A percentile compares a stretch with the other conserved stretches of the same genome.
phyloP scores from a whole-genome alignment of 2,888 invertebrate genomes.

The Marasmarcha lunaedactyla region DNA sequence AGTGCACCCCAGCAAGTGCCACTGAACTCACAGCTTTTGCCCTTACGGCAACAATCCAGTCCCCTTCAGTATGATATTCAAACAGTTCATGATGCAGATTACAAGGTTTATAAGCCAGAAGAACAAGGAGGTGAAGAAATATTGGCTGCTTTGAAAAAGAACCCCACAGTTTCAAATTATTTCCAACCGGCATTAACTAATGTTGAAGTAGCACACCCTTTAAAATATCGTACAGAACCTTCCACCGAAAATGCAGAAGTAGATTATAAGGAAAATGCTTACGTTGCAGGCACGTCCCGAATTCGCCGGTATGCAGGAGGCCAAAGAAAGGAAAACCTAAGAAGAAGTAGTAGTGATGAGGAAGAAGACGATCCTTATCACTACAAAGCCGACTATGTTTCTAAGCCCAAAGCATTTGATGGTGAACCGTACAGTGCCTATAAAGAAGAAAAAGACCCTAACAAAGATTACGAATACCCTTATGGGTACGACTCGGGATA shows the following conservation, averaged over 20 bases:
- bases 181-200: slow-evolving; percentile 54
- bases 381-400: slow-evolving; percentile 56
- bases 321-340: slow-evolving; percentile 44
- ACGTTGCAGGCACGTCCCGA: slow-evolving; percentile 55
- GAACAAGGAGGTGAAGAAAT: slow-evolving; percentile 49
- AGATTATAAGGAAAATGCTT: slow-evolving; percentile 61
- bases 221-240: slow-evolving; percentile 53
- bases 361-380: slow-evolving; percentile 63
- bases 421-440: slow-evolving; percentile 53
- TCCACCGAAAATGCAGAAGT: slow-evolving; percentile 37
- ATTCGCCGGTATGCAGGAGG: slow-evolving; percentile 62
- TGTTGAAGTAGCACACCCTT: slow-evolving; percentile 52
- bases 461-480: slow-evolving; percentile 57
- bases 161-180: slow-evolving; percentile 53
- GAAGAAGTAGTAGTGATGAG: slow-evolving; percentile 29
- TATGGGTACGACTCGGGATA: slow-evolving; percentile 63
- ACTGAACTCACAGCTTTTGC: slow-evolving; percentile 22
- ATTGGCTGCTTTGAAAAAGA: slow-evolving; percentile 51
- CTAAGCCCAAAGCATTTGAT: slow-evolving; percentile 64
- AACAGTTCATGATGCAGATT: slow-evolving; percentile 57
- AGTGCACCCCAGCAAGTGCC: slow-evolving; percentile 29
- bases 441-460: slow-evolving; percentile 44
- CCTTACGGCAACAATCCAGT: slow-evolving; percentile 33
- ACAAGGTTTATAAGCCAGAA: slow-evolving; percentile 59
- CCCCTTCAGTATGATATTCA: slow-evolving; percentile 56